These are phyloP conservation scores for Apocheima hispidaria DNA, from an alignment of 2,888 invertebrate genomes.

Conservation along the genomic window DNA sequence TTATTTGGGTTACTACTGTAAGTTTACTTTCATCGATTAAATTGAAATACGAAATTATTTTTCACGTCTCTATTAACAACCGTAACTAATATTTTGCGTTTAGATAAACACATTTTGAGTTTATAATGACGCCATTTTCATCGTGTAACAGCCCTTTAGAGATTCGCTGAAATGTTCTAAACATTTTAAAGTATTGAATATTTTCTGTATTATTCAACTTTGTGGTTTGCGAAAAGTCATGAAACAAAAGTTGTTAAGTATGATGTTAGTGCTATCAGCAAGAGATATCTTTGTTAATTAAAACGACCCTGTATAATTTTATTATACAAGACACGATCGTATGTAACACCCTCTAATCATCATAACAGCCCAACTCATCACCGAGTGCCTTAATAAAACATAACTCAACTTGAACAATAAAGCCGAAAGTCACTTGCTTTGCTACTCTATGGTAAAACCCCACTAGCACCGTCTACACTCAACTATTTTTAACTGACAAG, in stretches of 20 bases:
- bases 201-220: background rate
- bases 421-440: conserved; percentile 3
- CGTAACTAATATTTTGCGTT: conserved; percentile 47
- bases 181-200: conserved; percentile 9
- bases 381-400: conserved; percentile 20
- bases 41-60: background rate
- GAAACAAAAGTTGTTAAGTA: too few species aligned
- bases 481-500: too few species aligned
- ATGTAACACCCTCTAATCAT: conserved; percentile 9
- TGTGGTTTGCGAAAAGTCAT: too few species aligned
- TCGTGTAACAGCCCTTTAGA: conserved; percentile 35
- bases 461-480: background rate
- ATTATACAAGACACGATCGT: background rate
- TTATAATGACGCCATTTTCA: conserved; percentile 52
- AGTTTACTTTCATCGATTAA: too few species aligned
- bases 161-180: conserved; percentile 31
- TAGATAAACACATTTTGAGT: conserved; percentile 56
- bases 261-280: too few species aligned
- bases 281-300: too few species aligned
- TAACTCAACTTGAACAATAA: conserved; percentile 26
- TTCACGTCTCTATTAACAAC: conserved; percentile 18
- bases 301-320: too few species aligned
- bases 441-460: background rate
- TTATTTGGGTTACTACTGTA: too few species aligned
- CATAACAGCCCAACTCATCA: conserved; percentile 13